A percentile compares a stretch with the other conserved stretches of the same genome.
Conservation (phyloP, 2,113 vertebrate species). For the Sceloporus tristichus region DNA sequence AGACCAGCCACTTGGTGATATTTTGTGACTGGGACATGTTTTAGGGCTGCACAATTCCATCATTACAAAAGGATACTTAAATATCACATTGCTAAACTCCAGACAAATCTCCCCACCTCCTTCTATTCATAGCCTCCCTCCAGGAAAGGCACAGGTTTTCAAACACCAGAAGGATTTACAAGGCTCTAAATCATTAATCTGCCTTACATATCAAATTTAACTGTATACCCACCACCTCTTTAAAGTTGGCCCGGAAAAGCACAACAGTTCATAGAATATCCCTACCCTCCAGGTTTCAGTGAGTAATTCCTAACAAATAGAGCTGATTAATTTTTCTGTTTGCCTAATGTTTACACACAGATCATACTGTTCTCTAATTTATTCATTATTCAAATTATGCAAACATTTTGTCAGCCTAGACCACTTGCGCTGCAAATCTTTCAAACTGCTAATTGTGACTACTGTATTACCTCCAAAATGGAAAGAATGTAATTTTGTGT, state of each 20-base stretch:
- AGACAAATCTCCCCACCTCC: not conserved
- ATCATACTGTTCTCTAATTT: slow-evolving; percentile 56
- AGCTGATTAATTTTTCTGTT: slow-evolving; percentile 45
- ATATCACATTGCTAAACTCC: not conserved
- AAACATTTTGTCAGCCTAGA: slow-evolving; percentile 69
- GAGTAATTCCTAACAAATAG: slow-evolving; percentile 34
- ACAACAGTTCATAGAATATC: not conserved
- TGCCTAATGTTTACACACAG: slow-evolving; percentile 52
- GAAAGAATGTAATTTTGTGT: slow-evolving; percentile 45
- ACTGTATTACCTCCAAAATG: slow-evolving; percentile 52
- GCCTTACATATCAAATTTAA: not conserved
- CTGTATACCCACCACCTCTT: not conserved
- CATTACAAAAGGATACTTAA: not conserved
- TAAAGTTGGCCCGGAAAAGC: not conserved
- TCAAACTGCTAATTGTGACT: slow-evolving; percentile 65
- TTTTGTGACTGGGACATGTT: not conserved
- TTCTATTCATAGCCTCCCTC: not conserved
- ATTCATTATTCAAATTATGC: slow-evolving; percentile 67
- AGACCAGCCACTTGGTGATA: not conserved
- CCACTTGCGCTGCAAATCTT: slow-evolving; percentile 63
- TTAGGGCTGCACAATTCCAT: not conserved
- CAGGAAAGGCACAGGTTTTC: not conserved
- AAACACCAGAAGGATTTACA: not conserved
- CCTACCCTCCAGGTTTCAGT: slow-evolving; percentile 7
- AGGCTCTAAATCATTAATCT: not conserved